phyloP scores from a whole-genome alignment of 2,797 vertebrate species.

The Miichthys miiuy region DNA sequence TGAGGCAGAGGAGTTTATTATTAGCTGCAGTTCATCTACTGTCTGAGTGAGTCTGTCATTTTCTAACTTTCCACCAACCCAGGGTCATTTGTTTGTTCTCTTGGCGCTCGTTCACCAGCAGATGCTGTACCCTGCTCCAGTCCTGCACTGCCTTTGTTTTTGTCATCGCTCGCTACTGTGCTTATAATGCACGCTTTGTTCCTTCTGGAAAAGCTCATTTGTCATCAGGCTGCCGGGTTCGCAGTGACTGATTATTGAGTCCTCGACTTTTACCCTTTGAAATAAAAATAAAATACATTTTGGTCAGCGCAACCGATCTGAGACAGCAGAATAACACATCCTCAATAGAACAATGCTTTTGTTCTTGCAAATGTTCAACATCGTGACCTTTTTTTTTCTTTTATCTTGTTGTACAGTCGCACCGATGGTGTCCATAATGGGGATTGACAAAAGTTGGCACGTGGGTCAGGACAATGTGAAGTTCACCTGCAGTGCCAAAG shows the following conservation, averaged over 20 bases:
- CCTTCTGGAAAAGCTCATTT: conserved; percentile 63
- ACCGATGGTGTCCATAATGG: conserved; percentile 90
- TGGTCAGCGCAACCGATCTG: not conserved
- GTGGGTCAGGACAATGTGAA: conserved; percentile 92
- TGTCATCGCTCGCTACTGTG: conserved; percentile 47
- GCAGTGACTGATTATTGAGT: conserved; percentile 57
- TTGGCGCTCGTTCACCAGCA: conserved; percentile 58
- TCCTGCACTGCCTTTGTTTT: conserved; percentile 62
- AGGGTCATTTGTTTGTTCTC: conserved; percentile 70
- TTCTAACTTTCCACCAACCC: conserved; percentile 64
- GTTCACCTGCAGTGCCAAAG: conserved; percentile 92
- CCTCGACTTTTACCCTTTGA: conserved; percentile 20
- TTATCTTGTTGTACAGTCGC: conserved; percentile 86
- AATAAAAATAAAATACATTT: conserved; percentile 20
- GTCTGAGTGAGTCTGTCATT: conserved; percentile 65
- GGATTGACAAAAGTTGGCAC: conserved; percentile 92
- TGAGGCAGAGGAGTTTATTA: conserved; percentile 69
- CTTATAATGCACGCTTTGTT: conserved; percentile 70
- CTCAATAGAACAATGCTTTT: not conserved
- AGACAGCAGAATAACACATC: not conserved
- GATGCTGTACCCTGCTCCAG: conserved; percentile 47
- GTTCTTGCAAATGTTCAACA: not conserved
- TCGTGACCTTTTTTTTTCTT: not conserved
- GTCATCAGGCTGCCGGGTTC: conserved; percentile 60
- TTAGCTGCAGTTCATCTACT: conserved; percentile 62